Conservation (phyloP, 2,113 vertebrate species). For the Chaetura pelagica region DNA sequence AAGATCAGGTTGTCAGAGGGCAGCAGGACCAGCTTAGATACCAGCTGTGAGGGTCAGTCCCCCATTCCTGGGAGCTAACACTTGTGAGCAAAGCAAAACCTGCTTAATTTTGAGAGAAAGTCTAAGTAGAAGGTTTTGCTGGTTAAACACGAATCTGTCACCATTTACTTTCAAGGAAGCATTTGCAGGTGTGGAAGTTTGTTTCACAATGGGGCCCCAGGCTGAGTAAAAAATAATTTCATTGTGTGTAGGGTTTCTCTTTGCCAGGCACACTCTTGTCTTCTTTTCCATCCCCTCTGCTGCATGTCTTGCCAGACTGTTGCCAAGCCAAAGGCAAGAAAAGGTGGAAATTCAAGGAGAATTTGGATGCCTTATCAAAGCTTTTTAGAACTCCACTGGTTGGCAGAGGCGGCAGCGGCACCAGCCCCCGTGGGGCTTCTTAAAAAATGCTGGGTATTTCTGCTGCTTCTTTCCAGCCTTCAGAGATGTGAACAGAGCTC, state of each 20-base stretch:
- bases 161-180: not conserved
- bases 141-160: not conserved
- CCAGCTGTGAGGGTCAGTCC: not conserved
- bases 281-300: not conserved
- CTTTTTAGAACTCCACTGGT: not conserved
- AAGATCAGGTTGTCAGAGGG: not conserved
- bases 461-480: conserved; percentile 9
- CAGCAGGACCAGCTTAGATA: not conserved
- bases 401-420: rapidly evolving
- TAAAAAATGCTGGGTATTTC: not conserved
- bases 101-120: not conserved
- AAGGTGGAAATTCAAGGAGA: conserved; percentile 1
- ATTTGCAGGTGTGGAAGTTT: not conserved
- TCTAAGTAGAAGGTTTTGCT: not conserved
- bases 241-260: not conserved
- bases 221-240: not conserved
- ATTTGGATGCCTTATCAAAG: not conserved
- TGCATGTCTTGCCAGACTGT: not conserved
- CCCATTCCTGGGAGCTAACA: not conserved
- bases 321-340: not conserved
- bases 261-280: not conserved
- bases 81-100: not conserved
- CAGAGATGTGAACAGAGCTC: not conserved
- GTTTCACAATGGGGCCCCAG: not conserved
- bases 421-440: not conserved